Conservation (phyloP, 2,888 invertebrate species). For the Anaspis maculata region DNA sequence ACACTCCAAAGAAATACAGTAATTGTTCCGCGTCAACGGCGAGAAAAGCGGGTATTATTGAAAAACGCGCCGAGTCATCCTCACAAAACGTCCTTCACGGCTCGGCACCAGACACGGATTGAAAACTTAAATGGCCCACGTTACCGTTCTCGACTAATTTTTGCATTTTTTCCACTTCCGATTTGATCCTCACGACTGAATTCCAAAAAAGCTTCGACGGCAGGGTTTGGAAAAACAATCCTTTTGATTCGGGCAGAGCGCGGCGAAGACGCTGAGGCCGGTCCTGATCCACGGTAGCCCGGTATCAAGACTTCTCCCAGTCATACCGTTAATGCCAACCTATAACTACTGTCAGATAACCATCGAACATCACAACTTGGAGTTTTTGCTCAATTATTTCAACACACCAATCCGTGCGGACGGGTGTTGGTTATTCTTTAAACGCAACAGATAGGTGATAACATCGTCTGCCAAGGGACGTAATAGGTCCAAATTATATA, state of each 20-base stretch:
- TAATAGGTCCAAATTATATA: too few relatives aligned
- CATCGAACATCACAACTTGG: conserved; percentile 26
- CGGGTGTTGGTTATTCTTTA: conserved; percentile 13
- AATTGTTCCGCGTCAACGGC: conserved; percentile 13
- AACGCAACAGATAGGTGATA: conserved; percentile 10
- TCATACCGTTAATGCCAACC: conserved; percentile 31
- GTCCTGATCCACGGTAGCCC: conserved; percentile 11
- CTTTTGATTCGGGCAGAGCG: too few relatives aligned
- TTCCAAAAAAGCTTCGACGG: too few relatives aligned
- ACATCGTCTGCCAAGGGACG: conserved; percentile 10
- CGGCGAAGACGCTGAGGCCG: conserved; percentile 1
- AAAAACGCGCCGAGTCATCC: conserved; percentile 10
- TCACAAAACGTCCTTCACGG: conserved; percentile 9
- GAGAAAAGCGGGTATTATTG: conserved; percentile 12
- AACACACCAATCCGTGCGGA: conserved; percentile 13
- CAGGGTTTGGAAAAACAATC: too few relatives aligned
- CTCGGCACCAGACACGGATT: too few relatives aligned
- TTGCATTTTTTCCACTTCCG: too few relatives aligned
- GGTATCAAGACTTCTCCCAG: conserved; percentile 11
- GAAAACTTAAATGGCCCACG: too few relatives aligned
- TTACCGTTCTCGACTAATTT: too few relatives aligned
- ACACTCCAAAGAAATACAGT: conserved; percentile 11
- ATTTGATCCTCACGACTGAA: too few relatives aligned
- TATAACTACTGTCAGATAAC: conserved; percentile 34
- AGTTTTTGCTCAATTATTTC: conserved; percentile 27